Base-by-base conservation (phyloP, 2,797 vertebrate genomes). In the Hoplostethus mediterraneus region DNA sequence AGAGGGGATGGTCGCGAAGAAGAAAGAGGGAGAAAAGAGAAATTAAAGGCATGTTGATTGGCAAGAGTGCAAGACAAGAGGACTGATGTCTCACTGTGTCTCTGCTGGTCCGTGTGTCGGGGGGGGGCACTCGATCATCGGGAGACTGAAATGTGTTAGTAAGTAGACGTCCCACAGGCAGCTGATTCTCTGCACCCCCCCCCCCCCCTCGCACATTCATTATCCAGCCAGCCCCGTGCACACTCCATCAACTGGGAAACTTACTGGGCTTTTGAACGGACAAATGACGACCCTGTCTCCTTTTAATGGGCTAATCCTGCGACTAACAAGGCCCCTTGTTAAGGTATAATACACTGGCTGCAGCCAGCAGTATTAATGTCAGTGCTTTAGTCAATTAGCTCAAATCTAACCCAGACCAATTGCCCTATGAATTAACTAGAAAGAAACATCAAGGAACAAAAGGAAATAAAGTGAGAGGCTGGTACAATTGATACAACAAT, bases 31-130 rank as follows among this genome's bases (percentile, higher is more conserved):
- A 84, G 80, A 86, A 87, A 89, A 80, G 89, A 90, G 81, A 88
- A 86, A 88, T 91, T 88, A 89, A 91, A 90, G 91, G 87, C 84
- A 79, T 21, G 68, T 87, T 92, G 93, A 93, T 91, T 93, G 90
- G 91, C 87, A 36, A 63, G 33, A 44, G 54, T 36, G 73, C 68
- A 53, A 51, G 38, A 51, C 44, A 87, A 87, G 88, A 85, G 84
- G 87, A 85, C 79, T 69, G 91, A 90, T 90, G 88, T 91, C 91
- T 88, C 83, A 90, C 89, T 92, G 88, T 86, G 92, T 92, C 92
- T 89, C 90, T 89, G 87, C 89, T 92, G 93, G 93, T 93, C 90
- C 85, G 89, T 93, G 93, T 93, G 92, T 84, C 73, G 21, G 21
- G 21, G 21, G 21, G 68, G 79, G 60, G 85, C 80, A 74, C 89